Percentiles rank a stretch among this genome's conserved stretches.
phyloP scores from a whole-genome alignment of 2,113 vertebrate genomes.

The Xiphophorus hellerii region DNA sequence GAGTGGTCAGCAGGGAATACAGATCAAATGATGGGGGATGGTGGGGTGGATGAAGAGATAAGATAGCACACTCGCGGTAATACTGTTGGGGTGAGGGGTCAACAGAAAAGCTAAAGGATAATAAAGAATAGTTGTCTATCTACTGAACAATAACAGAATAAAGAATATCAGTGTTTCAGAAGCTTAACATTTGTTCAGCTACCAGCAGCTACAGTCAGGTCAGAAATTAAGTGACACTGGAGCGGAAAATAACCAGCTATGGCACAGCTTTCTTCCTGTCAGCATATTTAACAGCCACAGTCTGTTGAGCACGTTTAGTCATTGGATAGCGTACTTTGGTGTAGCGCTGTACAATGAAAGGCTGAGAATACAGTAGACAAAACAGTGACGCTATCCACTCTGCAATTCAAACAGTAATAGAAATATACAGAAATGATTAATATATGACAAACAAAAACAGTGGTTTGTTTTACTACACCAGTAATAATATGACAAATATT shows the following conservation, averaged over 20 bases:
- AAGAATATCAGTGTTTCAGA: slow-evolving; percentile 16
- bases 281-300: slow-evolving; percentile 50
- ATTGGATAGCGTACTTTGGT: slow-evolving; percentile 16
- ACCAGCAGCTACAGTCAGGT: slow-evolving; percentile 17
- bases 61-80: slow-evolving; percentile 35
- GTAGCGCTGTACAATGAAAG: slow-evolving; percentile 33
- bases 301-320: slow-evolving; percentile 53
- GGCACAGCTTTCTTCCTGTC: slow-evolving; percentile 45
- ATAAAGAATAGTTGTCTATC: slow-evolving; percentile 25
- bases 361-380: slow-evolving; percentile 13
- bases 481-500: background rate
- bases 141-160: background rate
- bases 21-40: slow-evolving; percentile 59
- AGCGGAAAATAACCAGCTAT: slow-evolving; percentile 44
- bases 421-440: slow-evolving; percentile 16
- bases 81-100: slow-evolving; percentile 47
- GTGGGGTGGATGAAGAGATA: slow-evolving; percentile 31
- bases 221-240: slow-evolving; percentile 32
- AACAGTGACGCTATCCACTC: slow-evolving; percentile 16
- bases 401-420: slow-evolving; percentile 36
- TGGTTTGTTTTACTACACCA: background rate
- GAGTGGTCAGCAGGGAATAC: slow-evolving; percentile 55
- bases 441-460: slow-evolving; percentile 29
- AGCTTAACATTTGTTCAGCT: slow-evolving; percentile 6
- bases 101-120: slow-evolving; percentile 23